Evolutionary conservation across 30 jellyfish, hydroid and myxozoan species (phyloP).

Genomic region (Hydra vulgaris): DNA sequence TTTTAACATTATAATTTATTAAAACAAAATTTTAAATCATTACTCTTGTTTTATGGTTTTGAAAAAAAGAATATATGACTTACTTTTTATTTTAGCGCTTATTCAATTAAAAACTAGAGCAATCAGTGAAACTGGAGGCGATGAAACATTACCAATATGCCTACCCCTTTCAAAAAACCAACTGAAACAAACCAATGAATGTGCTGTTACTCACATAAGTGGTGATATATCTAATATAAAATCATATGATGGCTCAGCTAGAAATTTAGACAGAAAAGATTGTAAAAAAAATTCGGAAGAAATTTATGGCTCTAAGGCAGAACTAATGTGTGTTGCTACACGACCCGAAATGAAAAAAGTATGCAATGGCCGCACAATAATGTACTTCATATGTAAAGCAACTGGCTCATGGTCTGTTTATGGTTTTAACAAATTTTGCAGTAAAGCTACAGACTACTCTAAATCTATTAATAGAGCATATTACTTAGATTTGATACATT

Average conservation of each 20-base stretch:
- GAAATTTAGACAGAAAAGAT: slow-evolving; percentile 2
- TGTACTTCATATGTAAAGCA: slow-evolving; percentile 21
- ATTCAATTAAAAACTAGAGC: slow-evolving; percentile 3
- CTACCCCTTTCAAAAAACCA: slow-evolving; percentile 25
- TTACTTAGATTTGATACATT: not conserved
- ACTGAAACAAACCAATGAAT: slow-evolving; percentile 14
- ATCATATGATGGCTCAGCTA: slow-evolving; percentile 4
- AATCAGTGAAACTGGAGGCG: slow-evolving; percentile 2
- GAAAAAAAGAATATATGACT: not conserved
- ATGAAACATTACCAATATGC: not conserved
- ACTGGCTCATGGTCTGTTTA: slow-evolving; percentile 28
- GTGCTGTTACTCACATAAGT: slow-evolving; percentile 7
- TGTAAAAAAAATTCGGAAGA: not conserved
- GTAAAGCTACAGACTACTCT: not conserved
- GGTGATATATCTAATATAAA: not conserved
- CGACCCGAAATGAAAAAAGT: not conserved
- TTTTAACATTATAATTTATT: no score
- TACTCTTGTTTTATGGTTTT: no score
- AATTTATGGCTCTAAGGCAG: not conserved
- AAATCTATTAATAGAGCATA: not conserved
- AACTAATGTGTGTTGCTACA: slow-evolving; percentile 20
- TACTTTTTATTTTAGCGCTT: slow-evolving; percentile 5
- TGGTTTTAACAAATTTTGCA: slow-evolving; percentile 32
- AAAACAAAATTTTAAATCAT: no score
- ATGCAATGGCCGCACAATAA: slow-evolving; percentile 3